These are phyloP conservation scores for Zhuqinia jingwanae DNA, from an alignment of 2,888 invertebrate species.

Conservation along the genomic window DNA sequence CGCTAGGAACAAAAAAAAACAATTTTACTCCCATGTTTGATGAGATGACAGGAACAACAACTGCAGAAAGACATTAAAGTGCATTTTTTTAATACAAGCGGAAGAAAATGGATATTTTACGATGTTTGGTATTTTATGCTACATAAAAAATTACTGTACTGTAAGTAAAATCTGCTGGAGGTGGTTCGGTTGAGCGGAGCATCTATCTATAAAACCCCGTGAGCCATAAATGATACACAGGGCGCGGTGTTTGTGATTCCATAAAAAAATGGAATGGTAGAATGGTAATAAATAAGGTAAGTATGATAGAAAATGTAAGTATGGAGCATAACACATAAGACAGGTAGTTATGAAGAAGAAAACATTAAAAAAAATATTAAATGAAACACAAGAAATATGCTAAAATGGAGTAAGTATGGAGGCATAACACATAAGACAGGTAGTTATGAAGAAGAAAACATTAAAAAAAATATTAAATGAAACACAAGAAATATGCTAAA, in stretches of 20 bases:
- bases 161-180: not conserved
- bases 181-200: not conserved
- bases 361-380: not conserved
- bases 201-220: not conserved
- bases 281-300: not conserved
- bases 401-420: not conserved
- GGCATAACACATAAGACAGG: too few relatives aligned
- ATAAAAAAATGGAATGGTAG: not conserved
- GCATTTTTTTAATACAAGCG: slow-evolving; percentile 17
- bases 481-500: too few relatives aligned
- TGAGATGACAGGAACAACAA: slow-evolving; percentile 25
- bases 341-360: not conserved
- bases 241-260: not conserved
- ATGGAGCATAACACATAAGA: not conserved
- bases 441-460: not conserved
- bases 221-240: not conserved
- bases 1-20: not conserved
- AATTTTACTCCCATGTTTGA: not conserved
- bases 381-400: not conserved
- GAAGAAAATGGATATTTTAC: slow-evolving; percentile 62
- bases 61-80: not conserved
- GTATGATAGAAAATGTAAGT: not conserved
- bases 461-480: too few relatives aligned
- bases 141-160: slow-evolving; percentile 25
- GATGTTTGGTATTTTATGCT: slow-evolving; percentile 54